phyloP scores from a whole-genome alignment of 2,888 invertebrate species.

The Torymus tubicola region DNA sequence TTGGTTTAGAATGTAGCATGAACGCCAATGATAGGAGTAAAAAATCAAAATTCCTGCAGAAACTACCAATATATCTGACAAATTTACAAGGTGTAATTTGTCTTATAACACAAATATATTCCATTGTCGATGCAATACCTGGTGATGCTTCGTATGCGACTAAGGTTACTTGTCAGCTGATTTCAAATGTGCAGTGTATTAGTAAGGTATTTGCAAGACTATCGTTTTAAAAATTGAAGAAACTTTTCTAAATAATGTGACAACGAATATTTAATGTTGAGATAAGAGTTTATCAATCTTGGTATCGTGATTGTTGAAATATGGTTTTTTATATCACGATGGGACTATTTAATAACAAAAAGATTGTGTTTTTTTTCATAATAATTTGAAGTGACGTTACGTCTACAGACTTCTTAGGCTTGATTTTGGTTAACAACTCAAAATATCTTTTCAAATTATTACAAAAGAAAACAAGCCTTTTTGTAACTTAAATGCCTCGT shows the following conservation, averaged over 20 bases:
- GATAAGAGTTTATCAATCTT: neutral
- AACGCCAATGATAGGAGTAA: neutral
- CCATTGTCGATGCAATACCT: neutral
- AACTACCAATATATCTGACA: conserved; percentile 4
- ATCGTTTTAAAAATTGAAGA: neutral
- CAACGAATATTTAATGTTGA: neutral
- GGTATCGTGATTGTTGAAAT: too few species aligned
- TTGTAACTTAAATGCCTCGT: too few species aligned
- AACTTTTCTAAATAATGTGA: neutral
- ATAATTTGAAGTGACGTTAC: too few species aligned
- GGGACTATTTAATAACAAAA: too few species aligned
- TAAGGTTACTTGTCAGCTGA: neutral
- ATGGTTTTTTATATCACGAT: too few species aligned
- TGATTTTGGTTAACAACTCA: too few species aligned
- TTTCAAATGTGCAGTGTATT: conserved; percentile 14
- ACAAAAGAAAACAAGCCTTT: too few species aligned
- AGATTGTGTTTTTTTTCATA: too few species aligned
- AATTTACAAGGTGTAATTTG: neutral
- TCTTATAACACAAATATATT: neutral
- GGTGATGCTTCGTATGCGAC: neutral
- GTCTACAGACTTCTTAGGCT: too few species aligned
- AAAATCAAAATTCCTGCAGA: conserved; percentile 1
- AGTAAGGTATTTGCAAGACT: conserved; percentile 7
- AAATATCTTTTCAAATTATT: too few species aligned
- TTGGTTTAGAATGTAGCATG: conserved; percentile 1